phyloP scores from a whole-genome alignment of 1,140 invertebrate genomes.

The Argopecten irradians region DNA sequence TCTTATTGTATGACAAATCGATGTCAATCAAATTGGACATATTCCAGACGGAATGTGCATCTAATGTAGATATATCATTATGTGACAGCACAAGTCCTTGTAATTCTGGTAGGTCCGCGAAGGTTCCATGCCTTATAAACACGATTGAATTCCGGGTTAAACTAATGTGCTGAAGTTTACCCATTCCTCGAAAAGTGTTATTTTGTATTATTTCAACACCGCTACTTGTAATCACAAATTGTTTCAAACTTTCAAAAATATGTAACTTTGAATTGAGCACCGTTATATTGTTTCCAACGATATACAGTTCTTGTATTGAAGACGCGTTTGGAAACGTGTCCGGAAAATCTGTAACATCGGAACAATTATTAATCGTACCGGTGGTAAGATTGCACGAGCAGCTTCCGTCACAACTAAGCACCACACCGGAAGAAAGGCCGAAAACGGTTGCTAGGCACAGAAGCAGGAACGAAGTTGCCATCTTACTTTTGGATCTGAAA shows the following conservation, averaged over 20 bases:
- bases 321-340: not conserved
- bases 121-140: not conserved
- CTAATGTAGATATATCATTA: not conserved
- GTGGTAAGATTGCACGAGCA: not conserved
- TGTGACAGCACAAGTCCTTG: not conserved
- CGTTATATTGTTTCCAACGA: not conserved
- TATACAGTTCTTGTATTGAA: not conserved
- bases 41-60: not conserved
- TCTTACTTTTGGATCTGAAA: not conserved
- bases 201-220: not conserved
- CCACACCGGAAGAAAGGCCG: not conserved
- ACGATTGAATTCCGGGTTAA: not conserved
- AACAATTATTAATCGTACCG: not conserved
- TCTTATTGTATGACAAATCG: not conserved
- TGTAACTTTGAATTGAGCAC: not conserved
- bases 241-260: not conserved
- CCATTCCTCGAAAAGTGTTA: slow-evolving; percentile 9
- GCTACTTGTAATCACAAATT: not conserved
- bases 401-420: not conserved
- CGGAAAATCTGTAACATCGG: not conserved
- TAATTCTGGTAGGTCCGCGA: not conserved
- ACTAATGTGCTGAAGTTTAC: not conserved
- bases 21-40: not conserved
- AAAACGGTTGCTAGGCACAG: not conserved
- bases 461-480: not conserved